Percentiles rank a stretch among this genome's conserved stretches.
Evolutionary conservation across 2,797 vertebrate species (phyloP).

Genomic region (Artibeus jamaicensis): DNA sequence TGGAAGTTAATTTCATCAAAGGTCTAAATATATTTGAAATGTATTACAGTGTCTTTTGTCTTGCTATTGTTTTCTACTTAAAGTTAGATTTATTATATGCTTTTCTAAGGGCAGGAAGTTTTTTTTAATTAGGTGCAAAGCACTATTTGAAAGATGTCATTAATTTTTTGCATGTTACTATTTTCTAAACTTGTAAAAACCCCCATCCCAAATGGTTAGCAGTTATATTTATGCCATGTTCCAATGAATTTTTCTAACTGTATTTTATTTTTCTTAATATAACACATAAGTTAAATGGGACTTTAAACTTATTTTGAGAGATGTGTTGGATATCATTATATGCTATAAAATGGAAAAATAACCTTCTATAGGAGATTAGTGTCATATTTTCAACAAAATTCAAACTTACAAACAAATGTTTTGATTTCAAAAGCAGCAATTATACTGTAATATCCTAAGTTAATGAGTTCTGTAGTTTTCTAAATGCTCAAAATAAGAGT

Average conservation of each 20-base stretch:
- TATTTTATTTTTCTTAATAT: conserved; percentile 5
- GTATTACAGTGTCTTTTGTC: not conserved
- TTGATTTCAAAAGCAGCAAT: conserved; percentile 17
- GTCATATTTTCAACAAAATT: not conserved
- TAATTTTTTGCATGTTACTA: not conserved
- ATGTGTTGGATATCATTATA: not conserved
- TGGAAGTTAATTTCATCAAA: not conserved
- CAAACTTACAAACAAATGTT: not conserved
- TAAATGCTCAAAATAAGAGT: not conserved
- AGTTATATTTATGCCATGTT: not conserved
- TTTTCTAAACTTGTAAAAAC: not conserved
- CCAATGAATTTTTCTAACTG: not conserved
- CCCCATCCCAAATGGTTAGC: not conserved
- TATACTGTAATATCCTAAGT: not conserved
- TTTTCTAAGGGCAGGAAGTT: not conserved
- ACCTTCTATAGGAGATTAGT: not conserved
- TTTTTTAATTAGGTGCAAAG: not conserved
- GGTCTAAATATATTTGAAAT: not conserved
- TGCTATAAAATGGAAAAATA: not conserved
- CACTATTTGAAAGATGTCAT: not conserved
- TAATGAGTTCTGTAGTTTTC: not conserved
- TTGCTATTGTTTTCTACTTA: not conserved
- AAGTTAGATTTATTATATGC: not conserved
- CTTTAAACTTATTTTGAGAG: not conserved
- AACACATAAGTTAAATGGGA: not conserved